Conservation (phyloP, 1,140 invertebrate species). For the Drosophila serrata region DNA sequence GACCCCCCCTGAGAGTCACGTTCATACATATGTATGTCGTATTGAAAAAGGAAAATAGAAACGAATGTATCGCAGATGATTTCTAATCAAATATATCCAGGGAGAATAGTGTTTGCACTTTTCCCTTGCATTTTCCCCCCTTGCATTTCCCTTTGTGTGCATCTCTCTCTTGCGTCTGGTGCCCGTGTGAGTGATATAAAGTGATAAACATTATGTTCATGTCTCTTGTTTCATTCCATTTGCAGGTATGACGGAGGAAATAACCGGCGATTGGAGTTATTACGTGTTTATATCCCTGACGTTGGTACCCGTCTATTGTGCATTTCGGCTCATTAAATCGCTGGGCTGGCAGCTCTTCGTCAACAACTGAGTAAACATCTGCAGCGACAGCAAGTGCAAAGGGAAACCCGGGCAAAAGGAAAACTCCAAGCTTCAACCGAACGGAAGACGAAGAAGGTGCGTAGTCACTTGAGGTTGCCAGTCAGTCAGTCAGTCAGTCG, state of each 20-base stretch:
- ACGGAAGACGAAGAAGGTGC: constrained; percentile 74
- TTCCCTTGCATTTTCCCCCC: constrained; percentile 2
- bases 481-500: constrained; percentile 29
- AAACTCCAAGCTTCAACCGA: background rate
- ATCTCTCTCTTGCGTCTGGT: background rate
- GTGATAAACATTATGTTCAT: constrained; percentile 32
- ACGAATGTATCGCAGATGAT: constrained; percentile 41
- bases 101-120: constrained; percentile 32
- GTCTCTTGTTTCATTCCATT: constrained; percentile 15
- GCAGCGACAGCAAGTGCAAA: constrained; percentile 4
- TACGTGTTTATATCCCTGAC: constrained; percentile 83
- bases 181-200: background rate
- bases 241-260: constrained; percentile 83
- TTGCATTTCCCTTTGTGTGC: background rate
- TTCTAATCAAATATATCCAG: constrained; percentile 52
- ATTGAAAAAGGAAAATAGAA: constrained; percentile 25
- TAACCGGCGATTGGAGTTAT: constrained; percentile 82
- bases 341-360: constrained; percentile 85
- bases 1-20: constrained; percentile 33
- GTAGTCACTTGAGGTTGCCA: constrained; percentile 62
- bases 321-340: constrained; percentile 85
- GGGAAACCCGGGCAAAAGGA: background rate
- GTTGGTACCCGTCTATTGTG: constrained; percentile 84
- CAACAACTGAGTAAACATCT: constrained; percentile 79
- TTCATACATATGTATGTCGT: constrained; percentile 28